A percentile compares a stretch with the other conserved stretches of the same genome.
Evolutionary conservation across 2,888 invertebrate genomes (phyloP).

Genomic region (Patella ulyssiponensis): DNA sequence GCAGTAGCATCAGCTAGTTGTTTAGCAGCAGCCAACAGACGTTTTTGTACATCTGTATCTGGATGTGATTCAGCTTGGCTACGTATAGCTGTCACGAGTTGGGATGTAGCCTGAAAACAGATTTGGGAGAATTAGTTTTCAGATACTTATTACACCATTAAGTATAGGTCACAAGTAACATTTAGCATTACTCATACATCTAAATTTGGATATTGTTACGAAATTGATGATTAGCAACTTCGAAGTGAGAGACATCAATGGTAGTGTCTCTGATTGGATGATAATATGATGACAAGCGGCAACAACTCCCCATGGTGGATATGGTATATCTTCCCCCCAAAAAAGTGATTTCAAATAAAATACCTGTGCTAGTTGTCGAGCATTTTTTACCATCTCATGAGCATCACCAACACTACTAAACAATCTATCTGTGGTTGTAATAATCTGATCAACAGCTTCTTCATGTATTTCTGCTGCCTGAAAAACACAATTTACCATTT

Average conservation of each 20-base stretch:
- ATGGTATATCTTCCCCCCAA: neutral
- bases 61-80: slow-evolving; percentile 91
- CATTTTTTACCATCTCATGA: slow-evolving; percentile 94
- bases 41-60: slow-evolving; percentile 89
- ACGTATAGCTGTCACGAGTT: slow-evolving; percentile 94
- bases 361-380: slow-evolving; percentile 87
- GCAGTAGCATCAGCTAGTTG: slow-evolving; percentile 95
- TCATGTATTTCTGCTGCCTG: slow-evolving; percentile 75
- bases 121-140: neutral
- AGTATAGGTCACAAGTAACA: too few species aligned
- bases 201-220: too few species aligned
- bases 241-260: neutral
- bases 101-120: slow-evolving; percentile 82
- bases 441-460: slow-evolving; percentile 89
- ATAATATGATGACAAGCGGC: neutral
- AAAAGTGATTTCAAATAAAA: slow-evolving; percentile 12
- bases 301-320: neutral
- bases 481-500: slow-evolving; percentile 14
- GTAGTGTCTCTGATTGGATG: neutral
- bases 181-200: too few species aligned
- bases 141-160: too few species aligned
- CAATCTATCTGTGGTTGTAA: slow-evolving; percentile 90
- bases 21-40: slow-evolving; percentile 94
- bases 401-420: slow-evolving; percentile 89
- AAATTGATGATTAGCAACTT: too few species aligned